Evolutionary conservation across 2,797 vertebrate genomes (phyloP), one percentile per base, ranked within the genome.

Genomic region (Dermochelys coriacea): DNA sequence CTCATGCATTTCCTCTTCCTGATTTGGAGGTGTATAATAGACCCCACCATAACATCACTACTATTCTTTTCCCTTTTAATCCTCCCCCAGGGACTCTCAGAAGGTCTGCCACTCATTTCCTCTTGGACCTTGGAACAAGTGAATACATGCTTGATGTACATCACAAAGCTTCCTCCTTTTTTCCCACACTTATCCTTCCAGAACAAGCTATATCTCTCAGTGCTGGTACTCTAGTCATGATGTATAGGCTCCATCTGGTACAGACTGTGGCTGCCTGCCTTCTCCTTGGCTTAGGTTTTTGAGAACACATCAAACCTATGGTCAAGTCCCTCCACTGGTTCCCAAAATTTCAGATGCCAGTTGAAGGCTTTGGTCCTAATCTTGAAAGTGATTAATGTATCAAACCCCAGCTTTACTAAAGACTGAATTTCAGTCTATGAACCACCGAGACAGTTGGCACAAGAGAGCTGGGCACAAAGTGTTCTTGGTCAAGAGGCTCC

Each of bases 271-370:
- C 1, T 81, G 25, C 29, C 19, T 51, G 84, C 19, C n/a, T 74
- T 61, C 50, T 3, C 5, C 15, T 41, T 74, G 54, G 51, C 4
- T n/a, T 18, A 64, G 31, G 31, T 19, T 16, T n/a, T 1, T 2
- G 37, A 12, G 6, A 47, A 54, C 29, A 47, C 57, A 14, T 45
- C 2, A 47, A 23, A 34, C 47, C 8, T 5, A 37, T 31, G 12
- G 4, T 90, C 78, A 80, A 82, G 83, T 1, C 11, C 47, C 12
- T 8, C 18, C 29, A 10, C 6, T 0, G 0, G 61, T 64, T 31
- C 16, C 14, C 12, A 37, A 23, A 41, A 25, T 45, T 6, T 74
- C n/a, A 45, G 18, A 19, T 71, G 64, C n/a, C 64, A 27, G 5
- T 25, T 23, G 21, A 74, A 45, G 68, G 23, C 68, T 45, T 45